Conservation (phyloP, 1,140 invertebrate species). For the Drosophila mauritiana region DNA sequence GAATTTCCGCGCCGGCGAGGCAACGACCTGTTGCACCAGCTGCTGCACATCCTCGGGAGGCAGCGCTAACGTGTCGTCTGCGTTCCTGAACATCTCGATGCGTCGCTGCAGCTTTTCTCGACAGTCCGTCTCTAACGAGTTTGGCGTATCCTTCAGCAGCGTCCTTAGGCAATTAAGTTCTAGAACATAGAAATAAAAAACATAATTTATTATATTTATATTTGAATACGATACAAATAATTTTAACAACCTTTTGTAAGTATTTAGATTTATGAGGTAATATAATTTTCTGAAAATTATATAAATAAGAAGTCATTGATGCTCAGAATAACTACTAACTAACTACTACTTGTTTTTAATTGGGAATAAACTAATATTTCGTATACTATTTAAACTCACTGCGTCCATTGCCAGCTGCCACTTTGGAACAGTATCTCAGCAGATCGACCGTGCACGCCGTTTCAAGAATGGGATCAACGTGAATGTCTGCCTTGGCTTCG, state of each 20-base stretch:
- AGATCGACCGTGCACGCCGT: constrained; percentile 92
- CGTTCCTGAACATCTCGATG: constrained; percentile 95
- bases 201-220: not conserved
- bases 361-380: too few relatives aligned
- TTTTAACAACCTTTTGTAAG: too few relatives aligned
- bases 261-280: too few relatives aligned
- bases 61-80: constrained; percentile 88
- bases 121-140: constrained; percentile 90
- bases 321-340: too few relatives aligned
- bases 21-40: constrained; percentile 88
- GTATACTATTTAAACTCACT: constrained; percentile 86
- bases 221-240: too few relatives aligned
- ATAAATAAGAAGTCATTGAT: too few relatives aligned
- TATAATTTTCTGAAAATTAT: too few relatives aligned
- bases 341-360: too few relatives aligned
- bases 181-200: constrained; percentile 85
- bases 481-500: constrained; percentile 92
- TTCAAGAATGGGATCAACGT: constrained; percentile 92
- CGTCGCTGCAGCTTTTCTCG: constrained; percentile 91
- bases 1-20: constrained; percentile 91
- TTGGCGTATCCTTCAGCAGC: constrained; percentile 88
- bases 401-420: constrained; percentile 93
- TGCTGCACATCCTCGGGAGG: constrained; percentile 89
- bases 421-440: constrained; percentile 92
- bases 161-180: constrained; percentile 93